Conservation (phyloP, 37 sponge, comb jelly and placozoan species). For the Spongilla lacustris region DNA sequence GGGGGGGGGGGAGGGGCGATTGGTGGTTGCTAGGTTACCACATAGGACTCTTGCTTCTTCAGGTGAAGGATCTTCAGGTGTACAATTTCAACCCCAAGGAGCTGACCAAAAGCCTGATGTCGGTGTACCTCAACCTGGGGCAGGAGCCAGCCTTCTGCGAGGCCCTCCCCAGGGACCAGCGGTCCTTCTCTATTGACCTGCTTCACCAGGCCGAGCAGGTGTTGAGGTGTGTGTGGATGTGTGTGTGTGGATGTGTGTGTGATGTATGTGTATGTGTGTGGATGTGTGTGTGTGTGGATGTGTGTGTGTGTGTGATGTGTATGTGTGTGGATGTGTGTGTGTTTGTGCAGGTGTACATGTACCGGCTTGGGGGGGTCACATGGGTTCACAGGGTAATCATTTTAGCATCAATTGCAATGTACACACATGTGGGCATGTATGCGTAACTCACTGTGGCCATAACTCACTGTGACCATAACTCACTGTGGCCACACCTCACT, state of each 20-base stretch:
- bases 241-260: not conserved
- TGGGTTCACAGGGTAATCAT: too few species aligned
- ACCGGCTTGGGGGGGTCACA: too few species aligned
- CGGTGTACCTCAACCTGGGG: slow-evolving; percentile 85
- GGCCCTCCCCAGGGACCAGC: slow-evolving; percentile 87
- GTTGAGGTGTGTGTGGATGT: slow-evolving; percentile 49
- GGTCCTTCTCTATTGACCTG: slow-evolving; percentile 86
- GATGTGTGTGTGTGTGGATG: not conserved
- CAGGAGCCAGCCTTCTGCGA: slow-evolving; percentile 69
- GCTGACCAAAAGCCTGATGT: slow-evolving; percentile 68
- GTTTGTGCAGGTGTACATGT: too few species aligned
- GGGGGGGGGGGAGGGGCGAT: slow-evolving; percentile 3
- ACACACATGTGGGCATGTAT: too few species aligned
- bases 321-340: not conserved
- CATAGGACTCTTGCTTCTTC: too few species aligned
- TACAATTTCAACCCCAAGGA: slow-evolving; percentile 84
- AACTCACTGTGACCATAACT: too few species aligned
- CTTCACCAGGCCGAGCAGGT: slow-evolving; percentile 65
- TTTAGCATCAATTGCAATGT: too few species aligned
- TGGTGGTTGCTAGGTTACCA: too few species aligned
- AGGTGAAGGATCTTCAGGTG: slow-evolving; percentile 79
- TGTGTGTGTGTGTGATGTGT: not conserved
- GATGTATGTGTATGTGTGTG: not conserved
- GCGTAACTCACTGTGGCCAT: too few species aligned
- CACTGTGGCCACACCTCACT: too few species aligned